Evolutionary conservation across 2,797 vertebrate genomes (phyloP), one percentile per base, ranked within the genome.

Genomic region (Chaenodraco wilsoni): DNA sequence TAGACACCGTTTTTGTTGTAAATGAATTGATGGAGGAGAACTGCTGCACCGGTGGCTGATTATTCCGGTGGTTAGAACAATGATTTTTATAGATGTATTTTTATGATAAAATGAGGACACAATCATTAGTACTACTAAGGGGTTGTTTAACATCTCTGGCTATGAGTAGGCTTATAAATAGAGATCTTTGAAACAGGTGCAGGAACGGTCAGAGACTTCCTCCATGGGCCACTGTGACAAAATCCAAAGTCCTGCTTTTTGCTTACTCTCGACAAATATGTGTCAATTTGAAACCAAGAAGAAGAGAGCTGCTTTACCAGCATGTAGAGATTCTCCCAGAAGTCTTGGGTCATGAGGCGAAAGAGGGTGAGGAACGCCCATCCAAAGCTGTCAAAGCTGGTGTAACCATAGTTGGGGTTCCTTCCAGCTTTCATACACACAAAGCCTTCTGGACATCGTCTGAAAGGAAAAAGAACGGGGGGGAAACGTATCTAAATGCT

Each of bases 271-370:
- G 7, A 33, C 8, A 9, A 37, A 37, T 37, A 37, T 31, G 3
- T 23, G 8, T 59, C 19, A 52, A 56, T 59, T 15, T 66, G 19
- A 12, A 5, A 49, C 12, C 10, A 27, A 46, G 3, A 16, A 54
- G 4, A 31, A n/a, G 31, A 60, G 5, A 66, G 19, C 6, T 52
- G 15, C 16, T 65, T 95, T 89, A 99, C 98, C 93, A 99, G 90
- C 63, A 98, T 97, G 90, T 99, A 99, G 57, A 99, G 94, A 92
- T 99, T 99, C 83, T 99, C 98, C 98, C 98, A 99, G 48, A 96
- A 99, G 89, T 99, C 98, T 93, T 99, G 98, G 86, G 98, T 99
- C 98, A 99, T 99, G 88, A 99, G 97, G 70, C 98, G 96, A 92
- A 99, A 99, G 2, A 99, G 94, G 78, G 98, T 97, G 85, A 99